Evolutionary conservation across 2,888 invertebrate genomes (phyloP).

Genomic region (Torymus aiolomorphi): DNA sequence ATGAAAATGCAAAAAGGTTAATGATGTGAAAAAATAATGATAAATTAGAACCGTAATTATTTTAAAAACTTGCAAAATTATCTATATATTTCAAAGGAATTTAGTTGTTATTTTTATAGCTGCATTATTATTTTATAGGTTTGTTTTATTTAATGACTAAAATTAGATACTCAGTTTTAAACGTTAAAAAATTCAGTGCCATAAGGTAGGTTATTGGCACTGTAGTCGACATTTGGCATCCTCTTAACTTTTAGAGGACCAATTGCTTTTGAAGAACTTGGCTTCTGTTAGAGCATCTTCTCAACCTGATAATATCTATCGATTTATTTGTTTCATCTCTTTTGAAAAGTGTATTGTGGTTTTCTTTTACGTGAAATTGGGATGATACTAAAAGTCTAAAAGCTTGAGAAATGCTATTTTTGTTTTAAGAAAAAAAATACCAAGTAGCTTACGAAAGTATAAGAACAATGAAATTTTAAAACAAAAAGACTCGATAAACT

Average conservation of each 20-base stretch:
- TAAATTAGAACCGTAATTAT: too few relatives aligned
- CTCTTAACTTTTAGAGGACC: slow-evolving; percentile 49
- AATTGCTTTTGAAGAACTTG: slow-evolving; percentile 53
- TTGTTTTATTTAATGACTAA: too few relatives aligned
- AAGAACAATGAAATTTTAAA: neutral
- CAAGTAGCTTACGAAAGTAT: too few relatives aligned
- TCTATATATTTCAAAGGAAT: too few relatives aligned
- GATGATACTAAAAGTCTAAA: slow-evolving; percentile 14
- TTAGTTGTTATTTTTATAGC: too few relatives aligned
- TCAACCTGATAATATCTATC: slow-evolving; percentile 50
- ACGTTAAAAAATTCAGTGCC: slow-evolving; percentile 4
- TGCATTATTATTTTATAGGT: too few relatives aligned
- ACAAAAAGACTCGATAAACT: neutral
- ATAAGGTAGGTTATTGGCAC: slow-evolving; percentile 46
- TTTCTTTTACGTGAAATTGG: slow-evolving; percentile 16
- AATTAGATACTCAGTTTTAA: neutral
- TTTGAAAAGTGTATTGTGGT: slow-evolving; percentile 31
- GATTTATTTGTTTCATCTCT: slow-evolving; percentile 49
- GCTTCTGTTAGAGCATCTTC: slow-evolving; percentile 33
- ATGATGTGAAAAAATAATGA: neutral
- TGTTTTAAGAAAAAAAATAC: too few relatives aligned
- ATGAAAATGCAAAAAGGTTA: neutral
- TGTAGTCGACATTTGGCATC: slow-evolving; percentile 46
- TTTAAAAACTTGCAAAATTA: too few relatives aligned
- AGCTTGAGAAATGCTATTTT: too few relatives aligned